Evolutionary conservation across 2,113 vertebrate genomes (phyloP).

Genomic region (Nothocercus nigrocapillus): DNA sequence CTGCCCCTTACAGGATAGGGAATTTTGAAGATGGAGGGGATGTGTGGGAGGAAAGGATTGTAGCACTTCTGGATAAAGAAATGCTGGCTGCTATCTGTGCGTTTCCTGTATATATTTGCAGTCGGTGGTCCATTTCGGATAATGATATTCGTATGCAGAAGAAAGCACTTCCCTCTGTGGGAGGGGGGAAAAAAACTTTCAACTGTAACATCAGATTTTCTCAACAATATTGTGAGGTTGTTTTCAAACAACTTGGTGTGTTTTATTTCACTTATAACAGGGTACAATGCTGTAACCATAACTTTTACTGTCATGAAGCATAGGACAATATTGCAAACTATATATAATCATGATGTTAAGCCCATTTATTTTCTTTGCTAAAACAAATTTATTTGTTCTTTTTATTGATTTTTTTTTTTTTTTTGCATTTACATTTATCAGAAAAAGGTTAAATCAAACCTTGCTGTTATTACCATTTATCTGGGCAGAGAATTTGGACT

Average conservation of each 20-base stretch:
- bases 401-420: not conserved
- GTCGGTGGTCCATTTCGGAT: not conserved
- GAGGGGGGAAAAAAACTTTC: not conserved
- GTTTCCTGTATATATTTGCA: not conserved
- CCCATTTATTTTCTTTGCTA: not conserved
- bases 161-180: not conserved
- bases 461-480: not conserved
- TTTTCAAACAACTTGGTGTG: not conserved
- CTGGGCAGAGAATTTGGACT: not conserved
- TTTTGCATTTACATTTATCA: constrained; percentile 1
- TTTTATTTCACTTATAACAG: not conserved
- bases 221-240: not conserved
- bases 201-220: not conserved
- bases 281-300: not conserved
- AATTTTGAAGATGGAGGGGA: not conserved
- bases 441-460: not conserved
- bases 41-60: not conserved
- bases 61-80: not conserved
- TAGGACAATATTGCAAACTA: not conserved
- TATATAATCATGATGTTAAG: not conserved
- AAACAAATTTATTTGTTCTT: not conserved
- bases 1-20: not conserved
- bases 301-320: not conserved
- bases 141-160: not conserved
- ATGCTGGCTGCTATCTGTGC: not conserved